A percentile compares a stretch with the other conserved stretches of the same genome.
These are phyloP conservation scores for Chrysopa pallens DNA, from an alignment of 1,140 invertebrate genomes.

Conservation along the genomic window DNA sequence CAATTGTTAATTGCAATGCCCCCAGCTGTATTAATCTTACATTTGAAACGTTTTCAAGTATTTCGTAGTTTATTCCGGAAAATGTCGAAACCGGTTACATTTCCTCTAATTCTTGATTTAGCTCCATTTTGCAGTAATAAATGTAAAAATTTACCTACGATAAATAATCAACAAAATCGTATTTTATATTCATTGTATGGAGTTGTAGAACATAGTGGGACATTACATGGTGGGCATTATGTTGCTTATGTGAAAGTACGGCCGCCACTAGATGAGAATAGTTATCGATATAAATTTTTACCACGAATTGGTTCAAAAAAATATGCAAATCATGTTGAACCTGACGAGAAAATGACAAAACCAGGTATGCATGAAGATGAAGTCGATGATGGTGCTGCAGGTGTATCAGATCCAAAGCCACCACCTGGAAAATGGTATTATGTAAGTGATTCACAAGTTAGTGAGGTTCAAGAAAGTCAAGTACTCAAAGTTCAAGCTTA, in stretches of 20 bases:
- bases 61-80: conserved; percentile 28
- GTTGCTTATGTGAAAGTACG: conserved; percentile 83
- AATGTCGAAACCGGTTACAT: conserved; percentile 71
- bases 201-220: conserved; percentile 85
- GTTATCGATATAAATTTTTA: conserved; percentile 48
- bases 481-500: conserved; percentile 88
- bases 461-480: conserved; percentile 55
- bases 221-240: conserved; percentile 84
- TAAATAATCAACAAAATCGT: conserved; percentile 39
- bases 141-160: conserved; percentile 43
- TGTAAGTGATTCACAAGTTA: conserved; percentile 76
- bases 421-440: conserved; percentile 77
- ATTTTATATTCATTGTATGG: conserved; percentile 84
- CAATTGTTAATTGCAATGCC: conserved; percentile 79
- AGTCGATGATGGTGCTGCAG: conserved; percentile 11
- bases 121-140: conserved; percentile 77
- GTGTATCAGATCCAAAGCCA: conserved; percentile 25
- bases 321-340: conserved; percentile 15
- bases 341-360: conserved; percentile 15
- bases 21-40: conserved; percentile 84
- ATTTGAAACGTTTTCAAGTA: conserved; percentile 80
- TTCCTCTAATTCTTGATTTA: conserved; percentile 71
- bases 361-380: conserved; percentile 10
- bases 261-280: conserved; percentile 30
- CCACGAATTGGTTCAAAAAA: conserved; percentile 31